phyloP scores from a whole-genome alignment of 2,888 invertebrate species.

The Dynastes maya region DNA sequence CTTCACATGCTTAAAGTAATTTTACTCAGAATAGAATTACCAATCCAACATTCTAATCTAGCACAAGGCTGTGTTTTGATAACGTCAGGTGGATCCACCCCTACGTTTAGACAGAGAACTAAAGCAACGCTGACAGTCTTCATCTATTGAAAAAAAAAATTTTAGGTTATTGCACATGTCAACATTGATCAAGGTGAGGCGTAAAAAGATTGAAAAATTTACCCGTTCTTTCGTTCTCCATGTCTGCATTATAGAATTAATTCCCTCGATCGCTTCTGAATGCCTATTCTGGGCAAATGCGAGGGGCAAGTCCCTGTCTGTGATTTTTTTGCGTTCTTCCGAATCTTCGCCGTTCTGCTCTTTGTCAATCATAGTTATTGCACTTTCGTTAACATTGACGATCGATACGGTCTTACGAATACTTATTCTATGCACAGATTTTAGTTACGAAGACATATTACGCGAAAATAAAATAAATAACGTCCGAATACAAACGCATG shows the following conservation, averaged over 20 bases:
- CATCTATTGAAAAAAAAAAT: constrained; percentile 79
- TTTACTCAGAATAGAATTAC: constrained; percentile 70
- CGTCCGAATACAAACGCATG: constrained; percentile 29
- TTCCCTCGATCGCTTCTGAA: constrained; percentile 80
- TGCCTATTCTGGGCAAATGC: constrained; percentile 84
- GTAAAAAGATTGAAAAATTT: constrained; percentile 59
- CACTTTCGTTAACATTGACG: constrained; percentile 45
- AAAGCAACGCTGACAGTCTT: constrained; percentile 99
- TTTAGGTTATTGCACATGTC: constrained; percentile 55
- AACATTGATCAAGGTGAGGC: constrained; percentile 38
- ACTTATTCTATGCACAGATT: constrained; percentile 12
- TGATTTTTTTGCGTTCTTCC: constrained; percentile 58
- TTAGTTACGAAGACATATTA: constrained; percentile 43
- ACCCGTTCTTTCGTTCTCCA: constrained; percentile 97
- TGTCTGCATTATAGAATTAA: constrained; percentile 79
- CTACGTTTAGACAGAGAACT: constrained; percentile 97
- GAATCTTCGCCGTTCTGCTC: constrained; percentile 52
- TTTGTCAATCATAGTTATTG: constrained; percentile 58
- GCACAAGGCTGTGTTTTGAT: constrained; percentile 98
- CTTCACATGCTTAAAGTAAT: not conserved
- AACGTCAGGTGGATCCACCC: constrained; percentile 99
- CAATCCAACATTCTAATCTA: constrained; percentile 96
- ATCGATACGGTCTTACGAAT: constrained; percentile 13
- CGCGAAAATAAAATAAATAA: constrained; percentile 37
- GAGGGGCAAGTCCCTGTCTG: constrained; percentile 81